Evolutionary conservation across 2,888 invertebrate species (phyloP), one percentile per base, ranked within the genome.

Genomic region (Muscina levida): DNA sequence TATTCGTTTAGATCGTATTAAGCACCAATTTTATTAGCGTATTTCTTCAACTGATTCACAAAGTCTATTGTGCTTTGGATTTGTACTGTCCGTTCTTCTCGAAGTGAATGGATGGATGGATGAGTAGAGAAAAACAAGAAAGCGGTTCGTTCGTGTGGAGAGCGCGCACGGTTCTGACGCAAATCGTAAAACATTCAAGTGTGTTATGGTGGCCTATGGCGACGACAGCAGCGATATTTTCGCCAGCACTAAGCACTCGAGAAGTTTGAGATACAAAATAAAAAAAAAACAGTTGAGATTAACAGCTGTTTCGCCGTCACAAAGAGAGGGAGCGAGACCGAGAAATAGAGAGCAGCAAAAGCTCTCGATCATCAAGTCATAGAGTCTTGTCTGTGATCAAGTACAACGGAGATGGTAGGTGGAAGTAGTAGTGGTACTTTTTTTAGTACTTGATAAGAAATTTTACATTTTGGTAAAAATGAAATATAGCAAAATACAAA

Each of bases 81-180:
- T 31, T 31, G 31, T 31, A 31, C 8, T 8, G 31, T 5, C 8
- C 8, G 31, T 31, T 31, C 31, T 31, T 31, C 31, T 51, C 10
- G 1, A 51, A 51, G 4, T 10, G 53, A 53, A 4, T 53, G 53
- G 15, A n/a, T 46, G 17, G 46, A n/a, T 46, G 24, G 5, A 44
- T 53, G 53, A 24, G 24, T 22, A 53, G 22, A 22, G 4, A 66
- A 66, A 65, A 42, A 46, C 48, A 73, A 46, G 53, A 72, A 67
- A 68, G 81, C 67, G 81, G 77, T 81, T 81, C 74, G 81, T 81
- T 81, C 77, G 77, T 56, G 44, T 77, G 72, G 74, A 81, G 81
- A 81, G 81, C 81, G 77, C 81, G 81, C 81, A 81, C 81, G 77
- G 81, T 81, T 81, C 81, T 81, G 81, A 77, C 67, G 74, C 62